phyloP scores from a whole-genome alignment of 2,113 vertebrate genomes.

The Turdus rufiventris region DNA sequence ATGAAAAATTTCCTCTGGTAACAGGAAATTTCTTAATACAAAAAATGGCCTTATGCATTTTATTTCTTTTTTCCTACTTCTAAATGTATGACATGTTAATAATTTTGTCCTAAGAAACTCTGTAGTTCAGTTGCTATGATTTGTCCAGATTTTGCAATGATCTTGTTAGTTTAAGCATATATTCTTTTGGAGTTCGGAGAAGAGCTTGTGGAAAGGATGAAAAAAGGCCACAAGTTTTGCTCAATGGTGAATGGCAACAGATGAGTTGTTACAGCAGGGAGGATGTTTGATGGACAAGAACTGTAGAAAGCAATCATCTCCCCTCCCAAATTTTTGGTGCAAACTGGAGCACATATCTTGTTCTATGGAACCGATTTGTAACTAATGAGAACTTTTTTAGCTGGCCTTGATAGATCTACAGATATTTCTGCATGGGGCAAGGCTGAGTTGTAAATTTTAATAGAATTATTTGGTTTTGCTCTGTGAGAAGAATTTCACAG shows the following conservation, averaged over 20 bases:
- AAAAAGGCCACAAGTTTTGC: background rate
- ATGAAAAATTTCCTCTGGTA: background rate
- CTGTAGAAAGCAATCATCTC: background rate
- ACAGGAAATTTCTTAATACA: background rate
- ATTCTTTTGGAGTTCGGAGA: background rate
- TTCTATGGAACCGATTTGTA: background rate
- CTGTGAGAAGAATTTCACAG: background rate
- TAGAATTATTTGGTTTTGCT: background rate
- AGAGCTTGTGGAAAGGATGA: background rate
- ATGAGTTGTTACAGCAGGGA: background rate
- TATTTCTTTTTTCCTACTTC: background rate
- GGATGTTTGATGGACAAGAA: background rate
- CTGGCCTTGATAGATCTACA: background rate
- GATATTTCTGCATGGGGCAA: background rate
- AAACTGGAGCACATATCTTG: background rate
- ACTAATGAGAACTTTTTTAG: background rate
- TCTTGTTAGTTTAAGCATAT: background rate
- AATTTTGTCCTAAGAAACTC: background rate
- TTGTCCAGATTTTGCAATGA: background rate
- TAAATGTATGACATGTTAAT: background rate
- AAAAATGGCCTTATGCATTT: background rate
- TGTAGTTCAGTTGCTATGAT: background rate
- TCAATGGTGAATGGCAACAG: background rate
- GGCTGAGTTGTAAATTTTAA: background rate
- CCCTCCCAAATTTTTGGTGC: background rate